phyloP scores from a whole-genome alignment of 1,140 invertebrate species.

The Pararge aegeria region DNA sequence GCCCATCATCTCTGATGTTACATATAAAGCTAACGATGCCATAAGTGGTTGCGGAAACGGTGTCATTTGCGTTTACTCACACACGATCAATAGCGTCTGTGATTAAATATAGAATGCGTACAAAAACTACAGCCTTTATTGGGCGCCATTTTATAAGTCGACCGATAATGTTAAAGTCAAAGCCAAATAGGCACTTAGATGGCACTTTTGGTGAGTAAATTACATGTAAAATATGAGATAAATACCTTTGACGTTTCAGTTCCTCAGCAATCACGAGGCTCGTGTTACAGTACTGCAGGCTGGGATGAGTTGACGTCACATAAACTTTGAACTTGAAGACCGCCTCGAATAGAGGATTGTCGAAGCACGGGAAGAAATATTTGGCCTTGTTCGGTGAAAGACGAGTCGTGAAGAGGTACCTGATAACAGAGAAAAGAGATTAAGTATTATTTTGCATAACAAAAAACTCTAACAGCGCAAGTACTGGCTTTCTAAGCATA shows the following conservation, averaged over 20 bases:
- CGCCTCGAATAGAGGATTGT: constrained; percentile 61
- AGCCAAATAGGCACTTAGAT: too few species aligned
- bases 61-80: constrained; percentile 38
- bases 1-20: not conserved
- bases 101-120: not conserved
- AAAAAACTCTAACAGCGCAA: too few species aligned
- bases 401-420: constrained; percentile 53
- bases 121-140: not conserved
- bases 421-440: constrained; percentile 35
- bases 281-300: constrained; percentile 47
- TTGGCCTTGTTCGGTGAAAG: constrained; percentile 60
- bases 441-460: too few species aligned
- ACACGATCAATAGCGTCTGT: not conserved
- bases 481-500: too few species aligned
- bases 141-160: too few species aligned
- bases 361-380: constrained; percentile 67
- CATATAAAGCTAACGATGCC: constrained; percentile 10
- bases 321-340: constrained; percentile 62
- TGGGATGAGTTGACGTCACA: constrained; percentile 28
- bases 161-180: too few species aligned
- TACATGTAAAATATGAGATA: too few species aligned
- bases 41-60: constrained; percentile 32
- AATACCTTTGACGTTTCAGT: constrained; percentile 47
- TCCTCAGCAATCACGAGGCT: constrained; percentile 56
- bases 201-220: too few species aligned